Conservation (phyloP, 2,888 invertebrate genomes). For the Carabus problematicus region DNA sequence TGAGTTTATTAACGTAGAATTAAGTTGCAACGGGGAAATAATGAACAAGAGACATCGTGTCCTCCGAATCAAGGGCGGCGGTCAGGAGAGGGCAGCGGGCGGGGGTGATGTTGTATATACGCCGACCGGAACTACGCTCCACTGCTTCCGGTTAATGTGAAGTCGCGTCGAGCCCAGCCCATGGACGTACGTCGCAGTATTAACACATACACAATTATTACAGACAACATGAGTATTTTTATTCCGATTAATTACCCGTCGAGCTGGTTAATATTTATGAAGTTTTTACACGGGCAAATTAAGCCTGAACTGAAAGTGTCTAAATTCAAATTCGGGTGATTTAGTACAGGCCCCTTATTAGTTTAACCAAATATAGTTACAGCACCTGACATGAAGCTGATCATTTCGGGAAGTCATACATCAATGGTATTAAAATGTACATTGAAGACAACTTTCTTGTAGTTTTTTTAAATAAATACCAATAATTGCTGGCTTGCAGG, state of each 20-base stretch:
- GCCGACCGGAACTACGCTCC: slow-evolving; percentile 32
- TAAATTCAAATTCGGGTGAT: slow-evolving; percentile 12
- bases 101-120: slow-evolving; percentile 3
- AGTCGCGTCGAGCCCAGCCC: slow-evolving; percentile 27
- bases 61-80: slow-evolving; percentile 1
- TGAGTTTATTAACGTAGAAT: slow-evolving; percentile 5
- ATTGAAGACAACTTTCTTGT: no score
- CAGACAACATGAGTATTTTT: not conserved
- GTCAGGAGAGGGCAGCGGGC: slow-evolving; percentile 15
- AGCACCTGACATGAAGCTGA: no score
- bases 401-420: no score
- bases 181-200: not conserved
- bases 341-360: not conserved
- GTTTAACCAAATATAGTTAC: no score
- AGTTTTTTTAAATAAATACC: no score
- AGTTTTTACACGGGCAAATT: slow-evolving; percentile 23
- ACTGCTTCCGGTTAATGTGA: slow-evolving; percentile 38
- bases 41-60: slow-evolving; percentile 6
- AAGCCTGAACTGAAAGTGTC: slow-evolving; percentile 25
- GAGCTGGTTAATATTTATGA: slow-evolving; percentile 28
- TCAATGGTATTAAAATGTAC: no score
- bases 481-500: no score
- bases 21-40: no score
- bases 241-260: slow-evolving; percentile 12
- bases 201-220: not conserved